Evolutionary conservation across 2,888 invertebrate species (phyloP), one percentile per base, ranked within the genome.

Genomic region (Sphecodes monilicornis): DNA sequence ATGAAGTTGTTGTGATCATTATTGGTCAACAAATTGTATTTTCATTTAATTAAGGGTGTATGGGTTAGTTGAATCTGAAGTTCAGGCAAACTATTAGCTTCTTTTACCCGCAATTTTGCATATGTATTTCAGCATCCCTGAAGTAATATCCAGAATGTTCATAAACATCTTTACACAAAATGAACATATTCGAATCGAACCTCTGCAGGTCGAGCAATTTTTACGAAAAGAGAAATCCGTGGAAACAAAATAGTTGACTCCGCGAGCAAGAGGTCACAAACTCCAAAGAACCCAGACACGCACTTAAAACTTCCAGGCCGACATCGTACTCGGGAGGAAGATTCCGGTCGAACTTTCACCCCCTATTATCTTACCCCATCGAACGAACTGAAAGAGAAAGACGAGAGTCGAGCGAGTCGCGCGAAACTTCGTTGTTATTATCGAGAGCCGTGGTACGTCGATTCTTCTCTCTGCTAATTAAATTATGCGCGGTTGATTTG

Each of bases 301-400:
- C 87, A 84, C 83, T 88, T 85, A 78, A 88, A 88, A 88, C 83
- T 88, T 88, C 78, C 75, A 29, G 32, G 26, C 57, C 66, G 57
- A 68, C 68, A 54, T 73, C 80, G 76, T 76, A 50, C 13, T 13
- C 75, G 22, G 43, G 43, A 85, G n/a, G 22, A 50, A 76, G 39
- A 69, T 80, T 8, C 54, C 60, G 69, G 80, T 46, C 71, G 39
- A 76, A 82, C 80, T 50, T 46, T 66, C 71, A 13, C 66, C 26
- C 66, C 64, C 70, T 80, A 75, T 80, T 75, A 82, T 75, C 64
- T 54, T 71, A 29, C 3, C 75, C 74, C 32, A 5, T 50, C 11
- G 50, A 22, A 13, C 64, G 8, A 68, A 32, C 3, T 3, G 29
- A 32, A 10, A 68, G 29, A 18, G 36, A 60, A 43, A n/a, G 26